Percentiles rank a stretch among this genome's conserved stretches.
These are phyloP conservation scores for Magallana ariakensis DNA, from an alignment of 1,140 invertebrate species.

Conservation along the genomic window DNA sequence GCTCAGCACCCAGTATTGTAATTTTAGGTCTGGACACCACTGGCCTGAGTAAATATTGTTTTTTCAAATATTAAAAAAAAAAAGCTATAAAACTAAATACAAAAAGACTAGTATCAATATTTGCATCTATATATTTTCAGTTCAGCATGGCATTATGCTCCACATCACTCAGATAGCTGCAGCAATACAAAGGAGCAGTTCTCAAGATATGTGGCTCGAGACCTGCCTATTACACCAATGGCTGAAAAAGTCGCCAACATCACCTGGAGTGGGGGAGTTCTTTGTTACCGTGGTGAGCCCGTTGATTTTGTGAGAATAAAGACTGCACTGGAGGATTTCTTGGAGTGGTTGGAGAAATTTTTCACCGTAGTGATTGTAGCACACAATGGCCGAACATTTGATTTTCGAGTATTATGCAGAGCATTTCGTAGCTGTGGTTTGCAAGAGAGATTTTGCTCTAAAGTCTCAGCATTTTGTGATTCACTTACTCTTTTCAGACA, in stretches of 20 bases:
- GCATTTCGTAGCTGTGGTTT: not conserved
- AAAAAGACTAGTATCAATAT: not conserved
- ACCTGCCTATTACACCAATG: constrained; percentile 6
- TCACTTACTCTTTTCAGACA: constrained; percentile 7
- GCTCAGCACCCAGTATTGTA: not conserved
- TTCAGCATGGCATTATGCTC: not conserved
- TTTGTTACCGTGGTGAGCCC: constrained; percentile 22
- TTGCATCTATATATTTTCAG: constrained; percentile 37
- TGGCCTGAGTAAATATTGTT: constrained; percentile 38
- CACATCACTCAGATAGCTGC: constrained; percentile 51
- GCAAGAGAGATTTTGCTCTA: constrained; percentile 6
- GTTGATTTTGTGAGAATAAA: constrained; percentile 26
- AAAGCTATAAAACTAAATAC: not conserved
- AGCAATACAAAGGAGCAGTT: not conserved
- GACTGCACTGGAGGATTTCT: not conserved
- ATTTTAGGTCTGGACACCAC: constrained; percentile 42
- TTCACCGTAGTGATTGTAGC: not conserved
- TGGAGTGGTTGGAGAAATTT: constrained; percentile 23
- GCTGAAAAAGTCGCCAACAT: constrained; percentile 44
- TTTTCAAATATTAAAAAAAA: not conserved
- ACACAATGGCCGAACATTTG: constrained; percentile 24
- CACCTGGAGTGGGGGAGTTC: not conserved
- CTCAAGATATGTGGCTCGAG: constrained; percentile 44
- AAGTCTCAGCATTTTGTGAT: not conserved
- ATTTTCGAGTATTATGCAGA: constrained; percentile 12